A percentile compares a stretch with the other conserved stretches of the same genome.
Evolutionary conservation across 2,888 invertebrate genomes (phyloP).

Genomic region (Dryadula phaetusa): DNA sequence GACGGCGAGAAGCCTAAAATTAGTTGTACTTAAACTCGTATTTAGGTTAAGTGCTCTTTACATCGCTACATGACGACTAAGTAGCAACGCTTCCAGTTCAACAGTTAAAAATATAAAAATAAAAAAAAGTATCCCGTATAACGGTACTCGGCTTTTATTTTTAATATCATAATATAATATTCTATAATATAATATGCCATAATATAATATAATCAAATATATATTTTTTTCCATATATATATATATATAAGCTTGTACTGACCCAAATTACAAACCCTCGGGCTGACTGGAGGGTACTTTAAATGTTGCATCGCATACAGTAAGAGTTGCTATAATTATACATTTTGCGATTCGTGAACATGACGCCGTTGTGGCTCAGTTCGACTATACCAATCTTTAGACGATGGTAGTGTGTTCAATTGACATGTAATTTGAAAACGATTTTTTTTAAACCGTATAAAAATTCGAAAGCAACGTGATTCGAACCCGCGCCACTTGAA

Average conservation of each 20-base stretch:
- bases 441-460: too few relatives aligned
- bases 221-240: conserved; percentile 56
- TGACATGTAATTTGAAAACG: too few relatives aligned
- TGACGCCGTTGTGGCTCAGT: not conserved
- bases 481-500: too few relatives aligned
- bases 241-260: conserved; percentile 53
- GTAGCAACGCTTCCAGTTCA: conserved; percentile 28
- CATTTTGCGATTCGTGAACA: conserved; percentile 26
- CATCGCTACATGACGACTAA: conserved; percentile 29
- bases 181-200: not conserved
- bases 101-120: conserved; percentile 31
- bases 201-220: conserved; percentile 19
- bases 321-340: conserved; percentile 42
- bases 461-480: too few relatives aligned
- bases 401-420: too few relatives aligned
- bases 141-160: too few relatives aligned
- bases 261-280: conserved; percentile 71
- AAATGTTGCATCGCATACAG: conserved; percentile 63
- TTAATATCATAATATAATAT: not conserved
- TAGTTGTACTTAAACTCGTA: conserved; percentile 16
- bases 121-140: conserved; percentile 1
- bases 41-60: conserved; percentile 27
- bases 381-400: not conserved
- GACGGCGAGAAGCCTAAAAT: conserved; percentile 27
- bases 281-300: conserved; percentile 59